Percentiles rank a stretch among this genome's conserved stretches.
Conservation (phyloP, 2,888 invertebrate species). For the Aspidapion aeneum region DNA sequence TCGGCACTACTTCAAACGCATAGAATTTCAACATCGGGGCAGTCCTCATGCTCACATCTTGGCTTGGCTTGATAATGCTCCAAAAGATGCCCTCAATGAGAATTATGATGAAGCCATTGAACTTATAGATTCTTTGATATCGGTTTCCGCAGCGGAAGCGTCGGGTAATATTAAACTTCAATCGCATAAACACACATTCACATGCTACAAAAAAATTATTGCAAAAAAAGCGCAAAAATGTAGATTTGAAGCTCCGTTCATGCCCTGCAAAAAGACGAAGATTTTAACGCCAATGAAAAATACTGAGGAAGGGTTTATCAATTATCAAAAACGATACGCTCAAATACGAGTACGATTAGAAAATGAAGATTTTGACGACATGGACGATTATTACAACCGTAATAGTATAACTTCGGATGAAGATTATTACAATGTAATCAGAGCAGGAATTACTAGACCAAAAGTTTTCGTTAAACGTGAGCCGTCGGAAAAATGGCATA, state of each 20-base stretch:
- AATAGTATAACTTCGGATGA: background rate
- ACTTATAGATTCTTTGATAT: background rate
- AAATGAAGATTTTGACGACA: background rate
- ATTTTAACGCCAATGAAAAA: no score
- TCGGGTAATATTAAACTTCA: background rate
- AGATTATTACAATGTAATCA: background rate
- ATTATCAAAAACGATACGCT: no score
- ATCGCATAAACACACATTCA: no score
- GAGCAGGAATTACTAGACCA: conserved; percentile 1
- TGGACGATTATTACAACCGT: background rate
- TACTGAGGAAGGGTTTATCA: no score
- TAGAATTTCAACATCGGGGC: no score
- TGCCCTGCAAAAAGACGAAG: no score
- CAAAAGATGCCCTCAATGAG: no score
- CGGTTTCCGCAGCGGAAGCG: background rate
- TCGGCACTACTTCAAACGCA: background rate
- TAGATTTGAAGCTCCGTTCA: background rate
- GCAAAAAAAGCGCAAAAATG: background rate
- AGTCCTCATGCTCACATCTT: no score
- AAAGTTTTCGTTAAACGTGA: background rate
- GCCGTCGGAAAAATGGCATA: conserved; percentile 1
- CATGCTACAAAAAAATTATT: background rate
- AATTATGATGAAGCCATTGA: no score
- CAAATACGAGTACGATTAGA: background rate
- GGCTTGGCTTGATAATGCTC: no score